Evolutionary conservation across 1,140 invertebrate genomes (phyloP).

Genomic region (Anoplolepis gracilipes): DNA sequence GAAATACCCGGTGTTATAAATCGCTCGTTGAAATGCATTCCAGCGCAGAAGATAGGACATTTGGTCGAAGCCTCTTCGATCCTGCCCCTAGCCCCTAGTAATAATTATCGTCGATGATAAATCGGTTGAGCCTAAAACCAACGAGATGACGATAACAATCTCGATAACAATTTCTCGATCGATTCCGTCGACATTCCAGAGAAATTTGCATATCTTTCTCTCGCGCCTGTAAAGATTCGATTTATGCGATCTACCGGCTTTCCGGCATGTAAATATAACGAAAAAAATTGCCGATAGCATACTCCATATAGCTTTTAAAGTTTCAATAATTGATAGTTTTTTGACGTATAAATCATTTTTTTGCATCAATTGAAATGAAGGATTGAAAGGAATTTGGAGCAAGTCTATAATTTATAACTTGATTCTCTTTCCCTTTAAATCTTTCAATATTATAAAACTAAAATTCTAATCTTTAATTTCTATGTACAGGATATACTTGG

Average conservation of each 20-base stretch:
- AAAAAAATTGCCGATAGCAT: background rate
- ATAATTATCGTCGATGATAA: constrained; percentile 12
- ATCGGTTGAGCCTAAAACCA: constrained; percentile 20
- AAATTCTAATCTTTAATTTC: no score
- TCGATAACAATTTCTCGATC: background rate
- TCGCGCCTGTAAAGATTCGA: background rate
- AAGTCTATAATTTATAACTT: no score
- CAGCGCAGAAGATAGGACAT: background rate
- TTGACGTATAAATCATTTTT: background rate
- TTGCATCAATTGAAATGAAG: background rate
- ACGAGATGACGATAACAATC: background rate
- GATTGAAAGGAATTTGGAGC: no score
- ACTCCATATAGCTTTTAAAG: background rate
- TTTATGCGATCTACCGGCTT: background rate
- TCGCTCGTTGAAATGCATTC: background rate
- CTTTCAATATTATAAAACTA: no score
- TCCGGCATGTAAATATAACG: background rate
- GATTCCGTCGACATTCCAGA: background rate
- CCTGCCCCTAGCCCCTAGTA: constrained; percentile 18
- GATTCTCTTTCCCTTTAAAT: no score
- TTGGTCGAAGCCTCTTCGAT: constrained; percentile 11
- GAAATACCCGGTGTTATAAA: constrained; percentile 21
- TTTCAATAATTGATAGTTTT: background rate
- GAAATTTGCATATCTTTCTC: background rate
- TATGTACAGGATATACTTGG: no score